Base-by-base conservation (phyloP, 2,888 invertebrate genomes). In the Thecophora atra region DNA sequence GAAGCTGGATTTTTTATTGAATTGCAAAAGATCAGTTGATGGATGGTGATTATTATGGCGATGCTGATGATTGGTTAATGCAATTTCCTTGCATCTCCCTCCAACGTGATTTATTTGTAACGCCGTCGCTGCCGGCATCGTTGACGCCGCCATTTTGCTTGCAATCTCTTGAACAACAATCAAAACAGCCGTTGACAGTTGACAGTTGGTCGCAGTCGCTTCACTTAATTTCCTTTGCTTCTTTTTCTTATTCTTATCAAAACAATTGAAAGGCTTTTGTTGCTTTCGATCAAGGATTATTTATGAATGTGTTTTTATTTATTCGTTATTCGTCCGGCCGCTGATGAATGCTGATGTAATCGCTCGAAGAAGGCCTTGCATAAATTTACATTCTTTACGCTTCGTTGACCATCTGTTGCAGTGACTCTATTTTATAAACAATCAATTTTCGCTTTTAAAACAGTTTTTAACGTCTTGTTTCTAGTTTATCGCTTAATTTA, bases 321-420 rank as follows among this genome's bases (percentile, higher is more conserved):
- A 58, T 58, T 51, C 28, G 15, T 63, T 24, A 21, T 24, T 58
- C 37, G 51, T 30, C 19, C 30, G n/a, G n/a, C 56, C 54, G 67
- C 67, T 30, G 37, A n/a, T 54, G 56, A 28, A 51, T 52, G 70
- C 62, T 70, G 70, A 70, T 62, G 70, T 63, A 70, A 70, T 63
- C 70, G 63, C 58, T 28, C 4, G 28, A 56, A 58, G 56, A 56
- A 68, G 70, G 63, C 52, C 70, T 70, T 37, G 63, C 70, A 52
- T 70, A 47, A 51, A 70, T 70, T 70, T 70, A 70, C 62, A 70
- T 70, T 47, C 63, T 63, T 44, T 15, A 44, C 62, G 70, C 70
- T 44, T 60, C 52, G 70, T 7, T 51, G 70, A 70, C 70, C 70
- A 70, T 70, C 70, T 70, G 70, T 70, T 52, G 51, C 21, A 17